phyloP scores from a whole-genome alignment of 2,888 invertebrate genomes.

The Deilephila elpenor region DNA sequence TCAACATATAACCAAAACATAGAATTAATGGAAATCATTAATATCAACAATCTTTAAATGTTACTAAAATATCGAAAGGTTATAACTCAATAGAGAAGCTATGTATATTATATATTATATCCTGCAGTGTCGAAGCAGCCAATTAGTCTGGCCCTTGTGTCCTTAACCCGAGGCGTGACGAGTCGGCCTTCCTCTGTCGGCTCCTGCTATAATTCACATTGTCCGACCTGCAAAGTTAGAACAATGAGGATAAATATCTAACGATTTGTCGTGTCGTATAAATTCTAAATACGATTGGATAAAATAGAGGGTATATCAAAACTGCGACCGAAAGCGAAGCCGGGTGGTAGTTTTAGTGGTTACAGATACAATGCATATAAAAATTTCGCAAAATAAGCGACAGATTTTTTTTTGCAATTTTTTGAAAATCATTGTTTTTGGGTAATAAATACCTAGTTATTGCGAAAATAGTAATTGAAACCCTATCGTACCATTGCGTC shows the following conservation, averaged over 20 bases:
- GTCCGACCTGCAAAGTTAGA: slow-evolving; percentile 52
- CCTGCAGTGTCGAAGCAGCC: slow-evolving; percentile 35
- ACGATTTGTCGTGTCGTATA: slow-evolving; percentile 25
- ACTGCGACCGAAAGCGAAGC: too few species aligned
- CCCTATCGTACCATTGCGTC: too few species aligned
- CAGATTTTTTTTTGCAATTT: too few species aligned
- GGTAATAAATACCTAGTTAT: too few species aligned
- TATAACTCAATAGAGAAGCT: neutral
- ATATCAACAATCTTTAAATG: neutral
- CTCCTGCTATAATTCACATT: slow-evolving; percentile 75
- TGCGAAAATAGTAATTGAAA: too few species aligned
- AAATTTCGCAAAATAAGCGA: too few species aligned
- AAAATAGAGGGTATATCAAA: too few species aligned
- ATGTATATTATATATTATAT: slow-evolving; percentile 33
- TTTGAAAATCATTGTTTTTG: too few species aligned
- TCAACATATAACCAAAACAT: too few species aligned
- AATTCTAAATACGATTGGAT: neutral
- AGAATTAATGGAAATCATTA: neutral
- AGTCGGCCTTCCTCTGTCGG: slow-evolving; percentile 76
- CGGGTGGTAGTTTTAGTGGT: too few species aligned
- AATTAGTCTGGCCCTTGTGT: slow-evolving; percentile 60
- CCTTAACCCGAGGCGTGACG: slow-evolving; percentile 84
- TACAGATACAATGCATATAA: too few species aligned
- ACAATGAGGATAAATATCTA: neutral
- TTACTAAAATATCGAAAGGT: neutral